These are phyloP conservation scores for Agelaius phoeniceus DNA, from an alignment of 2,113 vertebrate genomes.

Conservation along the genomic window DNA sequence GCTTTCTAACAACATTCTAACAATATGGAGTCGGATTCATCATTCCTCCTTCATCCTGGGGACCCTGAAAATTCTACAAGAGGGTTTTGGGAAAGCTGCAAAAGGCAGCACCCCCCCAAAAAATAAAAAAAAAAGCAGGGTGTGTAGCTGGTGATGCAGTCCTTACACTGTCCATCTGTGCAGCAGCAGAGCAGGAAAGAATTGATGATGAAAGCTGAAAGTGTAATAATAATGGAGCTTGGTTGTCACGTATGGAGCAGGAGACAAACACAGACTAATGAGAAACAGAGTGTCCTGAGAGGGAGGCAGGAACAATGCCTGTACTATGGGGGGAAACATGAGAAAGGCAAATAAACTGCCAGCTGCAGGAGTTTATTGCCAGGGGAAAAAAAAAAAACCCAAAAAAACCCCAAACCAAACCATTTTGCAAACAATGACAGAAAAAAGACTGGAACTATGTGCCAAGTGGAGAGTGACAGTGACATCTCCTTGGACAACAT, in stretches of 20 bases:
- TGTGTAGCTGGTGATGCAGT: accelerated
- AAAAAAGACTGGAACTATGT: neutral
- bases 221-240: neutral
- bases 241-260: neutral
- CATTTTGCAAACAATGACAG: slow-evolving; percentile 10
- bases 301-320: slow-evolving; percentile 35
- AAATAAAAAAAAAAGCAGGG: neutral
- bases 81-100: neutral
- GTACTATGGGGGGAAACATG: slow-evolving; percentile 32
- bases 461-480: neutral
- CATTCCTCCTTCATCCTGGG: no score
- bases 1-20: no score
- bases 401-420: neutral
- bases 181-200: neutral
- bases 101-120: neutral
- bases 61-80: no score
- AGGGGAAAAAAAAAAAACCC: neutral
- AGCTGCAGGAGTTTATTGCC: slow-evolving; percentile 13
- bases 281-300: slow-evolving; percentile 12
- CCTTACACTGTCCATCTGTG: neutral
- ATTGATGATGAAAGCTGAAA: neutral
- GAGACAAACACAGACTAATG: slow-evolving; percentile 13
- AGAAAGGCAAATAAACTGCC: slow-evolving; percentile 37
- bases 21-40: no score
- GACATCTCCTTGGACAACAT: neutral